Percentiles rank a stretch among this genome's conserved stretches.
phyloP scores from a whole-genome alignment of 1,140 invertebrate genomes.

The Chironomus tepperi region DNA sequence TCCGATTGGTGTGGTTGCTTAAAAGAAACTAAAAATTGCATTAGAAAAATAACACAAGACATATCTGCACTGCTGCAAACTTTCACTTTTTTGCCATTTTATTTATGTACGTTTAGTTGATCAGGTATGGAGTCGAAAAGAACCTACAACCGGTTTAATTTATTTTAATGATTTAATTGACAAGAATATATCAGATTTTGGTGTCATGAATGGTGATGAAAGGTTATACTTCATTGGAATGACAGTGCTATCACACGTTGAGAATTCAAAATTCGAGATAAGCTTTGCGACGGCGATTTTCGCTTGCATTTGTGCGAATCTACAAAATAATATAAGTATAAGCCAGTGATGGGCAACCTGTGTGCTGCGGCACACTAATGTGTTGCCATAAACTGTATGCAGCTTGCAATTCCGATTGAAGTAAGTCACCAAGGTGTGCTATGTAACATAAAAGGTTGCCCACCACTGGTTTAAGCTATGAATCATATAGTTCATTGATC shows the following conservation, averaged over 20 bases:
- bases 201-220: constrained; percentile 10
- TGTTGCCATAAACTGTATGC: too few relatives aligned
- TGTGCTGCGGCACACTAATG: too few relatives aligned
- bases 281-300: constrained; percentile 21
- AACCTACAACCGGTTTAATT: background rate
- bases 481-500: too few relatives aligned
- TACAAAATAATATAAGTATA: too few relatives aligned
- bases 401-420: too few relatives aligned
- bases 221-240: constrained; percentile 27
- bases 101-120: background rate
- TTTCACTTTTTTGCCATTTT: background rate
- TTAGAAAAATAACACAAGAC: background rate
- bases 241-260: constrained; percentile 31
- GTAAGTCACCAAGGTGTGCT: too few relatives aligned
- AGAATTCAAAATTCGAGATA: constrained; percentile 31
- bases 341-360: too few relatives aligned
- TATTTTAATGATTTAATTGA: background rate
- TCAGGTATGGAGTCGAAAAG: background rate
- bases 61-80: background rate
- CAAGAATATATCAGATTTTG: background rate
- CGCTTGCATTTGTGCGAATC: constrained; percentile 3
- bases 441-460: too few relatives aligned
- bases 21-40: background rate
- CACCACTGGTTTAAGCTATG: too few relatives aligned
- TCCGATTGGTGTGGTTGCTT: background rate